A percentile compares a stretch with the other conserved stretches of the same genome.
Evolutionary conservation across 2,797 vertebrate genomes (phyloP).

Genomic region (Pygocentrus nattereri): DNA sequence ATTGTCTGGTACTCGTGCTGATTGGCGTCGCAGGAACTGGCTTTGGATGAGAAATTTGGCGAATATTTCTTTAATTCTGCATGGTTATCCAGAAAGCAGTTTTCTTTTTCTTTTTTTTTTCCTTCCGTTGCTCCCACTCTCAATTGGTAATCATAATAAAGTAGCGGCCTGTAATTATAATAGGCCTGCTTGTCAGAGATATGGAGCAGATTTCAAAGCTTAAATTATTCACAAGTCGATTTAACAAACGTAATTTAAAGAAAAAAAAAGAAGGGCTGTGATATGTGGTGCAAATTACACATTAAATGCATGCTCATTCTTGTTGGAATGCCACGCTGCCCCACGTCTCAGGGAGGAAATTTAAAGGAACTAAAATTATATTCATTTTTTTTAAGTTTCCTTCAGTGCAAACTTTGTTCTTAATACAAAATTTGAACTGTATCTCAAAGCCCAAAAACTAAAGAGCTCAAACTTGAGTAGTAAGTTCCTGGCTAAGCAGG

Average conservation of each 20-base stretch:
- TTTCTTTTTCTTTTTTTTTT: conserved; percentile 27
- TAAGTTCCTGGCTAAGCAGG: neutral
- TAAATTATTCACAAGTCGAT: conserved; percentile 75
- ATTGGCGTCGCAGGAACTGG: conserved; percentile 67
- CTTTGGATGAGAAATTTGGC: conserved; percentile 62
- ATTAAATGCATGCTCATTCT: conserved; percentile 60
- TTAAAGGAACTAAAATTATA: neutral
- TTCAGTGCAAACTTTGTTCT: neutral
- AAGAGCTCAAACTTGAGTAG: neutral
- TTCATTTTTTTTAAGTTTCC: conserved; percentile 30
- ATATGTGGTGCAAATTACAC: conserved; percentile 69
- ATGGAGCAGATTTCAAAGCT: conserved; percentile 69
- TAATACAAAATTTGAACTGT: neutral
- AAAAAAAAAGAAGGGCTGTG: conserved; percentile 61
- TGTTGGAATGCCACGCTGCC: conserved; percentile 60
- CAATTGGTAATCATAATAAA: conserved; percentile 78
- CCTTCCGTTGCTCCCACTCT: conserved; percentile 43
- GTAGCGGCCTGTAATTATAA: conserved; percentile 74
- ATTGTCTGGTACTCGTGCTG: conserved; percentile 59
- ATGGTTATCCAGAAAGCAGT: conserved; percentile 51
- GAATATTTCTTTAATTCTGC: conserved; percentile 58
- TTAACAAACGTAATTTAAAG: conserved; percentile 73
- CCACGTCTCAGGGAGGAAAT: conserved; percentile 42
- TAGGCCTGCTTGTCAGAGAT: conserved; percentile 73
- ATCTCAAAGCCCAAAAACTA: neutral